Percentiles rank a stretch among this genome's conserved stretches.
Conservation (phyloP, 2,797 vertebrate species). For the Harpagifer antarcticus region DNA sequence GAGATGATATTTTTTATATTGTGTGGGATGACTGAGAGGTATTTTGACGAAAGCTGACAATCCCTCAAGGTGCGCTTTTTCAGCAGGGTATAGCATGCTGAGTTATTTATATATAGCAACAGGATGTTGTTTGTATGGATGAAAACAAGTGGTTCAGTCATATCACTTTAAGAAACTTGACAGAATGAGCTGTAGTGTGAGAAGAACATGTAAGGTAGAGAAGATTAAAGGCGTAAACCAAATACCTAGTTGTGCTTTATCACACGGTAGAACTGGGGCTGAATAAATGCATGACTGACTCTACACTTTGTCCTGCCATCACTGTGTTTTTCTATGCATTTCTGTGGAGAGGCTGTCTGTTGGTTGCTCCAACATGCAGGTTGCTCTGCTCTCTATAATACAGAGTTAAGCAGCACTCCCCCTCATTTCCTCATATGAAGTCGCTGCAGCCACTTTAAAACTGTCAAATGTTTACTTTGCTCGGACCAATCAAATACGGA, state of each 20-base stretch:
- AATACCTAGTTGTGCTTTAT: slow-evolving; percentile 78
- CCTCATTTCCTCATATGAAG: slow-evolving; percentile 32
- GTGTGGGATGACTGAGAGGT: slow-evolving; percentile 71
- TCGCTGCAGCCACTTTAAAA: slow-evolving; percentile 31
- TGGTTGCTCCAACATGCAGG: slow-evolving; percentile 47
- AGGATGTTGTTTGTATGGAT: slow-evolving; percentile 51
- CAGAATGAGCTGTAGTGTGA: slow-evolving; percentile 22
- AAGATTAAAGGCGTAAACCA: slow-evolving; percentile 66
- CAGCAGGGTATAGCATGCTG: slow-evolving; percentile 66
- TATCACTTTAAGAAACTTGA: slow-evolving; percentile 46
- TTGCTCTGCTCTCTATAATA: slow-evolving; percentile 47
- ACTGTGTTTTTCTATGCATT: slow-evolving; percentile 82
- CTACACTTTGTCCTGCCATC: slow-evolving; percentile 77
- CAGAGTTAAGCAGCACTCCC: slow-evolving; percentile 22
- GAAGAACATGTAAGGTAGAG: slow-evolving; percentile 29
- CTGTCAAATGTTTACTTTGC: slow-evolving; percentile 18
- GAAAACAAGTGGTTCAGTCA: slow-evolving; percentile 47
- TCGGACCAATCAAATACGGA: slow-evolving; percentile 1
- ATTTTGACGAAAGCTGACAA: slow-evolving; percentile 72
- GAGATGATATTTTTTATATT: slow-evolving; percentile 89
- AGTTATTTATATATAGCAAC: slow-evolving; percentile 72
- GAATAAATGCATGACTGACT: slow-evolving; percentile 71
- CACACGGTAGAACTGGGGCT: slow-evolving; percentile 58
- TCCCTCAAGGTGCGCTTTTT: slow-evolving; percentile 62
- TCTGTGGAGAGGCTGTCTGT: slow-evolving; percentile 62